Evolutionary conservation across 2,888 invertebrate species (phyloP), one percentile per base, ranked within the genome.

Genomic region (Drosophila paramelanica): DNA sequence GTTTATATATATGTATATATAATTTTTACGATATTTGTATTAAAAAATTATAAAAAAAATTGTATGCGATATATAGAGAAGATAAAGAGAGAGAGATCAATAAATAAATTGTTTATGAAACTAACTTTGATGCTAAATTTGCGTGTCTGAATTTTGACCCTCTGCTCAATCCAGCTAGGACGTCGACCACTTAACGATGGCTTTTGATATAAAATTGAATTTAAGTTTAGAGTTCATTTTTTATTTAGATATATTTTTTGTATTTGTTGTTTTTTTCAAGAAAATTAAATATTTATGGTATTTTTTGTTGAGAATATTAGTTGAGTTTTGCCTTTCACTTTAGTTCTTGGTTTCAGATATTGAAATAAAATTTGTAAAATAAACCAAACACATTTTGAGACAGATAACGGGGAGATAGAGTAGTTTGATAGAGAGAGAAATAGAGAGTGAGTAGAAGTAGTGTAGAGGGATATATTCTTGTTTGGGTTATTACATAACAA

Each of bases 81-180:
- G 53, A 67, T 31, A 70, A 51, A 67, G 36, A 70, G 61, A 74
- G 51, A 72, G 58, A 77, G 67, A 79, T 64, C 88, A 77, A 82
- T 85, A 84, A 84, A 87, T 62, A 85, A 87, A 81, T 87, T 82
- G 78, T 81, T 81, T 75, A 88, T 91, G 91, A 92, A 90, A 92
- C 92, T 92, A 92, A 92, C 92, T 92, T 92, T 92, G 92, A 92
- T 92, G 92, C 92, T 92, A 92, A 92, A 92, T 92, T 92, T 92
- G 91, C 92, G 91, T 91, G 92, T 92, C 91, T 92, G 92, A 91
- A 92, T 91, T 92, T 92, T 92, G 92, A 92, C 92, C 92, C 92
- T 92, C 92, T 92, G 92, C 90, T 92, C 92, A 92, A 92, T 92
- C 92, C 92, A 92, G 92, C 92, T 92, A 90, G 91, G 88, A 90